phyloP scores from a whole-genome alignment of 2,113 vertebrate species.

The Typhlomys cinereus region DNA sequence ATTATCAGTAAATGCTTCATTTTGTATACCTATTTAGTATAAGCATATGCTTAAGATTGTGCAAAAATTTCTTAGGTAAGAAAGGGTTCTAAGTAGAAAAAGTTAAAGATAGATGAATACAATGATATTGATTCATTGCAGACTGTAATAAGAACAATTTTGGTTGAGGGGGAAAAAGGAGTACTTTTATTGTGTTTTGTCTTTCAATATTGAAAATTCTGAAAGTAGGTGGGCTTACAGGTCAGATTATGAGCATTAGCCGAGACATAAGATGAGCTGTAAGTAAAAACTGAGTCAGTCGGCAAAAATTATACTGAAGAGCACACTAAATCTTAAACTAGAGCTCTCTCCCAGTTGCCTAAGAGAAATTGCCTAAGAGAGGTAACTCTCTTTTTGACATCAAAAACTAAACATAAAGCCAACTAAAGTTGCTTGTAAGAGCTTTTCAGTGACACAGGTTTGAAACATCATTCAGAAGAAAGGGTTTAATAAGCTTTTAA shows the following conservation, averaged over 20 bases:
- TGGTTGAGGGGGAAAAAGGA: slow-evolving; percentile 20
- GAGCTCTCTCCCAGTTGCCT: not conserved
- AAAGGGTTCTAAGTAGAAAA: not conserved
- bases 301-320: not conserved
- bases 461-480: not conserved
- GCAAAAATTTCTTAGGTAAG: not conserved
- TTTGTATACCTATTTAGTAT: not conserved
- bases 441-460: not conserved
- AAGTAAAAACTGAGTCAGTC: not conserved
- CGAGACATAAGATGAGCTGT: not conserved
- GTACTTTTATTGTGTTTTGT: slow-evolving; percentile 10
- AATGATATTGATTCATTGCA: slow-evolving; percentile 15
- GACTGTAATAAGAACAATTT: slow-evolving; percentile 9
- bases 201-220: slow-evolving; percentile 41
- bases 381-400: not conserved
- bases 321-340: not conserved
- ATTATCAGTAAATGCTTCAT: not conserved
- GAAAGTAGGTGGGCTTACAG: not conserved
- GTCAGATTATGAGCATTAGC: not conserved
- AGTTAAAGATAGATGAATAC: slow-evolving; percentile 30
- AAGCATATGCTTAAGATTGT: too few relatives aligned
- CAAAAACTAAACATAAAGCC: slow-evolving; percentile 8
- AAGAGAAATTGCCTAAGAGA: not conserved
- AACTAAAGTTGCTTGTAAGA: not conserved
- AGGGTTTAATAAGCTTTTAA: not conserved